phyloP scores from a whole-genome alignment of 2,113 vertebrate species.

The Xenopus borealis region DNA sequence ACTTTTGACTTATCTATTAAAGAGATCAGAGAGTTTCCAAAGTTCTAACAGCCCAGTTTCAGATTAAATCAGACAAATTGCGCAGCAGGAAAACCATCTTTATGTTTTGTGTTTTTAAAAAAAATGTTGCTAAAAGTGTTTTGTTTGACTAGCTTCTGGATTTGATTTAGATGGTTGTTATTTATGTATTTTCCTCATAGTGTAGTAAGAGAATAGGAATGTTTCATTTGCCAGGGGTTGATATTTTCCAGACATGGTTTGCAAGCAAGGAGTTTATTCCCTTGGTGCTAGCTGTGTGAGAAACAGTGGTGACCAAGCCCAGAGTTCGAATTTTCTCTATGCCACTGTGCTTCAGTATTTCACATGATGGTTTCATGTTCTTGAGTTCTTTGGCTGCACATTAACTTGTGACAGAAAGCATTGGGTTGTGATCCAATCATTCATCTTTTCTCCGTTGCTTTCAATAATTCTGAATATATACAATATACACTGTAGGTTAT shows the following conservation, averaged over 20 bases:
- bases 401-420: constrained; percentile 5
- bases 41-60: no score
- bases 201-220: constrained; percentile 80
- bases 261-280: constrained; percentile 78
- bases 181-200: constrained; percentile 60
- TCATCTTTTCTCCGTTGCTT: no score
- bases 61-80: no score
- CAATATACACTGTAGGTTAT: no score
- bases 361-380: constrained; percentile 21
- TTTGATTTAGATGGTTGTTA: constrained; percentile 55
- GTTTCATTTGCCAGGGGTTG: constrained; percentile 71
- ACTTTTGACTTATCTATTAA: no score
- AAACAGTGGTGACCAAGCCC: constrained; percentile 67
- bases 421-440: neutral
- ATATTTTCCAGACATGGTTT: constrained; percentile 88
- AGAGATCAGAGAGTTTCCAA: no score
- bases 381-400: constrained; percentile 22
- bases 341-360: constrained; percentile 32
- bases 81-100: no score
- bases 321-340: constrained; percentile 57
- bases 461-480: no score
- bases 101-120: no score
- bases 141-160: constrained; percentile 54
- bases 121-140: neutral
- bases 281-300: constrained; percentile 71